phyloP scores from a whole-genome alignment of 2,113 vertebrate species.

The Numida meleagris region DNA sequence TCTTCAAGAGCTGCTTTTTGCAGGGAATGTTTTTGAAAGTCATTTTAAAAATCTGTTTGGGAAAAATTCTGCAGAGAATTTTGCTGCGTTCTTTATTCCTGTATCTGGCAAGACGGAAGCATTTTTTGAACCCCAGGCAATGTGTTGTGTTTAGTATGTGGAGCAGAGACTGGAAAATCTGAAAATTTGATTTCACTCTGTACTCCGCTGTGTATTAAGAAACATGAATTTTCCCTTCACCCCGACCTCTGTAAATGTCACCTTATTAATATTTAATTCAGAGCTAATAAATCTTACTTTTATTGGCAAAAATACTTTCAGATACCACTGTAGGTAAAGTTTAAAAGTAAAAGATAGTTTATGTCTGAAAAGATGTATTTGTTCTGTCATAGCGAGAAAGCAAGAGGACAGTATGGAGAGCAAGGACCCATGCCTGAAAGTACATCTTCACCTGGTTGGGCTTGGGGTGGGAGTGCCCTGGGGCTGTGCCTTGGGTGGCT shows the following conservation, averaged over 20 bases:
- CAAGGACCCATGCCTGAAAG: background rate
- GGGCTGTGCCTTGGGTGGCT: background rate
- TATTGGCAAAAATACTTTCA: background rate
- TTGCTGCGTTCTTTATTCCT: background rate
- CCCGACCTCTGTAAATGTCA: background rate
- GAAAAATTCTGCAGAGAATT: background rate
- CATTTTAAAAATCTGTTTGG: background rate
- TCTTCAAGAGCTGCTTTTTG: slow-evolving; percentile 12
- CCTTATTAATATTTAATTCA: background rate
- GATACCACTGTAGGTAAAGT: background rate
- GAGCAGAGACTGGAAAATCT: background rate
- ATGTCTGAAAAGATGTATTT: background rate
- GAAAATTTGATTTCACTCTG: background rate
- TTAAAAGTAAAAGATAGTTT: background rate
- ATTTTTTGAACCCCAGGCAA: background rate
- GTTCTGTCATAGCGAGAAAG: background rate
- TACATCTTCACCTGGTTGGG: background rate
- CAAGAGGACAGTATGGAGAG: background rate
- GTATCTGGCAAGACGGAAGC: background rate
- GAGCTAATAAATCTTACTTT: background rate
- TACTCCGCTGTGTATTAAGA: background rate
- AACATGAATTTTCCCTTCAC: background rate
- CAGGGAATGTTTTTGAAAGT: background rate
- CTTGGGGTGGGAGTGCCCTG: rapidly evolving
- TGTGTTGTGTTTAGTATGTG: background rate